Percentiles rank a stretch among this genome's conserved stretches.
phyloP scores from a whole-genome alignment of 2,888 invertebrate genomes.

The Gryllus longicercus region DNA sequence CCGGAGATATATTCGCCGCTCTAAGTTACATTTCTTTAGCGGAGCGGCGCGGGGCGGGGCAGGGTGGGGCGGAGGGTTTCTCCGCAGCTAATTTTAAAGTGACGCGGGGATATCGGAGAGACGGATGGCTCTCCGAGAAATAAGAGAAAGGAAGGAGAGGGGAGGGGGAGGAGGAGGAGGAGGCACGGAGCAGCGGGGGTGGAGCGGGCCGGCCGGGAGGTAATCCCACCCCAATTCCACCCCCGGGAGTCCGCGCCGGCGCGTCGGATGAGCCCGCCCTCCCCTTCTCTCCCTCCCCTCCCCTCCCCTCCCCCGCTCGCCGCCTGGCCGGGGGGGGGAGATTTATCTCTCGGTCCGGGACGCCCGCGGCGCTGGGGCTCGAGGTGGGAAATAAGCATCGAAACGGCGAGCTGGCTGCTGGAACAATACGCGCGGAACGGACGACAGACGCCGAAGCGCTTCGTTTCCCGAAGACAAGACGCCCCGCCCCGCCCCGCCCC shows the following conservation, averaged over 20 bases:
- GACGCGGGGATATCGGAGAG: slow-evolving; percentile 10
- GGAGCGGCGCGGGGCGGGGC: neutral
- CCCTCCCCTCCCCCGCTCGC: neutral
- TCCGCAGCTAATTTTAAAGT: slow-evolving; percentile 17
- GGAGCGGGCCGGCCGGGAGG: slow-evolving; percentile 3
- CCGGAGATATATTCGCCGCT: slow-evolving; percentile 8
- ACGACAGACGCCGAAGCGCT: no score
- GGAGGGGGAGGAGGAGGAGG: neutral
- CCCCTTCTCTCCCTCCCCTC: neutral
- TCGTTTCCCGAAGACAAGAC: no score
- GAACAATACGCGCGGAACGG: neutral
- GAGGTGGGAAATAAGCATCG: slow-evolving; percentile 17
- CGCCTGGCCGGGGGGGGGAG: neutral
- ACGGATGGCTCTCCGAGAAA: slow-evolving; percentile 1
- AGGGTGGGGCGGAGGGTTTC: neutral
- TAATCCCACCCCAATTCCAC: slow-evolving; percentile 31
- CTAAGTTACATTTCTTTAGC: slow-evolving; percentile 17
- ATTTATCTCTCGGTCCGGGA: neutral
- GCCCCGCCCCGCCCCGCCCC: neutral
- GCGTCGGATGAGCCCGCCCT: neutral
- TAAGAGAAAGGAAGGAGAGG: slow-evolving; percentile 21
- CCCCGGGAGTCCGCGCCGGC: slow-evolving; percentile 23
- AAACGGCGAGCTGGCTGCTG: neutral
- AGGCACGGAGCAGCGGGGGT: slow-evolving; percentile 19
- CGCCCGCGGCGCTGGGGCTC: neutral